Evolutionary conservation across 2,888 invertebrate genomes (phyloP).

Genomic region (Ochropacha duplaris): DNA sequence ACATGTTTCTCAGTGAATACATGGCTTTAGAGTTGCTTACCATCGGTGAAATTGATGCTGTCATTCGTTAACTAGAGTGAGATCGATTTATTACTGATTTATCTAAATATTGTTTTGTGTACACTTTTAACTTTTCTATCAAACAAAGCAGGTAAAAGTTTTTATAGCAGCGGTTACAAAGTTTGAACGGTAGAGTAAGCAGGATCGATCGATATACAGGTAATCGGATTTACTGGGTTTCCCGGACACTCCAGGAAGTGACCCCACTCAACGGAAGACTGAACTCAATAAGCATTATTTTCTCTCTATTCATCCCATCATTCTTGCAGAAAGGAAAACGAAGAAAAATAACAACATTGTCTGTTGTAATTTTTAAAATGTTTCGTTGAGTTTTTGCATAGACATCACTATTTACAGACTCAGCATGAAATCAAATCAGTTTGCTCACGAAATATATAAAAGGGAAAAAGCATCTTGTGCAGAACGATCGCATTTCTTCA

Average conservation of each 20-base stretch:
- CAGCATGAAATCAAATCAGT: too few species aligned
- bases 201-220: constrained; percentile 53
- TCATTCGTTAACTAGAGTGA: background rate
- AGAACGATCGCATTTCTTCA: too few species aligned
- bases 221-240: constrained; percentile 64
- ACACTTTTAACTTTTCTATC: background rate
- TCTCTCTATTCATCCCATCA: constrained; percentile 33
- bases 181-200: constrained; percentile 47
- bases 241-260: constrained; percentile 65
- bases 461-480: too few species aligned
- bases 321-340: constrained; percentile 23
- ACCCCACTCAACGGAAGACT: constrained; percentile 64
- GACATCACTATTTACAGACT: too few species aligned
- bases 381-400: too few species aligned
- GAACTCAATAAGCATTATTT: constrained; percentile 63
- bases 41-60: too few species aligned
- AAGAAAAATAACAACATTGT: background rate
- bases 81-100: background rate
- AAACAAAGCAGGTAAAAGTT: background rate
- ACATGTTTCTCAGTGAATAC: too few species aligned
- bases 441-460: too few species aligned
- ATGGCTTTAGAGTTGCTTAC: too few species aligned
- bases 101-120: background rate
- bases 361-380: background rate
- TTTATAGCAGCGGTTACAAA: constrained; percentile 9